A percentile compares a stretch with the other conserved stretches of the same genome.
Evolutionary conservation across 2,113 vertebrate species (phyloP).

Genomic region (Leptocoma aspasia): DNA sequence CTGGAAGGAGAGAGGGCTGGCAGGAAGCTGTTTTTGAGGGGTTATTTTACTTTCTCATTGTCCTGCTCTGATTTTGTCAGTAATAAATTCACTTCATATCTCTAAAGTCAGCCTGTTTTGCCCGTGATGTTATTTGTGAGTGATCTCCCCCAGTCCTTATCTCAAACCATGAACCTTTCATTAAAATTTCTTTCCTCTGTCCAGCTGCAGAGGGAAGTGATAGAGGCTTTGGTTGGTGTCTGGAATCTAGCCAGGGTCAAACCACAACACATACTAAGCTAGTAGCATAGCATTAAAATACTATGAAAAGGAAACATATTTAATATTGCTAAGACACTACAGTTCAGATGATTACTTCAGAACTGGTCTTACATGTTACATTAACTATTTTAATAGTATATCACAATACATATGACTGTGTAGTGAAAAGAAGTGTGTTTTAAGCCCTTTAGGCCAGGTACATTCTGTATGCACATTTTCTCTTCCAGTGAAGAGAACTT

Average conservation of each 20-base stretch:
- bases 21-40: not conserved
- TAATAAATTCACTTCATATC: not conserved
- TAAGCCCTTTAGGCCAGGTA: not conserved
- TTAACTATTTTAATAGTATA: not conserved
- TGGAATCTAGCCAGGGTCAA: not conserved
- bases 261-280: not conserved
- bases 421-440: not conserved
- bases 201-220: not conserved
- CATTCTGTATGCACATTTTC: not conserved
- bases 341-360: not conserved
- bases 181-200: not conserved
- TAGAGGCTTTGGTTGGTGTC: not conserved
- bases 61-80: not conserved
- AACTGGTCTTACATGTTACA: not conserved
- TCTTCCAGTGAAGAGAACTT: no score
- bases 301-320: not conserved
- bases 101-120: not conserved
- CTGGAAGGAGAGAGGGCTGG: not conserved
- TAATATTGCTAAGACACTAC: not conserved
- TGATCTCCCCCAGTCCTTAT: not conserved
- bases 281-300: not conserved
- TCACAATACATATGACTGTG: not conserved
- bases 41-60: not conserved
- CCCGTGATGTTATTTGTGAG: not conserved
- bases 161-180: not conserved